Base-by-base conservation (phyloP, 2,797 vertebrate species). In the Mionectes olivaceus region DNA sequence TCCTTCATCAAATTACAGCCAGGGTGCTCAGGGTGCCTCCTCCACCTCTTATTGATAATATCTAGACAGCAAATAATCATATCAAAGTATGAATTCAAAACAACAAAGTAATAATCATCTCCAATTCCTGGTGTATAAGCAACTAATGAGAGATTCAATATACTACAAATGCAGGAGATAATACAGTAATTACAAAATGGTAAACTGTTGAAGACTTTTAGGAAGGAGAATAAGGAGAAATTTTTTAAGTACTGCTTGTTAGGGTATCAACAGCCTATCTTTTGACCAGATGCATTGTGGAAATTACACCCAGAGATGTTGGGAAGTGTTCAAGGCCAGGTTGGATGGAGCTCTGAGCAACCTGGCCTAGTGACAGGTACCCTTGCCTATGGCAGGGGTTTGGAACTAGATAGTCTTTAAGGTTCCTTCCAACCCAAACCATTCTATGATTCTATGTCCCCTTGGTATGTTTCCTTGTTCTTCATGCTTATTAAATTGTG, bases 41-140 rank as follows among this genome's bases (percentile, higher is more conserved):
- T 87, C n/a, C 64, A 80, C 71, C 56, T 95, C 64, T 96, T 89
- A 60, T 37, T 70, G n/a, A 52, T 92, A 89, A 73, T 57, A 97
- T 95, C 83, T 91, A 94, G 73, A 70, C 83, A 93, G 59, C 41
- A 83, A 97, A 97, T 96, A 88, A 95, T 61, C 90, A 94, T 95
- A 94, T 93, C 89, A 89, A 96, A 96, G 82, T 84, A 84, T 75
- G 90, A 75, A 88, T 74, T 92, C 94, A 95, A 90, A 92, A 79
- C 59, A 92, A 60, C 57, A 87, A 74, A 81, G 21, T 2, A 32
- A 85, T 95, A 68, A 65, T 93, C 23, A 76, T 47, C 68, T 92
- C 70, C 39, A 83, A 17, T 83, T 95, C 55, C 46, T 75, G 59
- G 37, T 70, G 92, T 80, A 89, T 44, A 74, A 83, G 70, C 50